These are phyloP conservation scores for Auanema sp. DNA, from an alignment of 2,888 invertebrate genomes.

Conservation along the genomic window DNA sequence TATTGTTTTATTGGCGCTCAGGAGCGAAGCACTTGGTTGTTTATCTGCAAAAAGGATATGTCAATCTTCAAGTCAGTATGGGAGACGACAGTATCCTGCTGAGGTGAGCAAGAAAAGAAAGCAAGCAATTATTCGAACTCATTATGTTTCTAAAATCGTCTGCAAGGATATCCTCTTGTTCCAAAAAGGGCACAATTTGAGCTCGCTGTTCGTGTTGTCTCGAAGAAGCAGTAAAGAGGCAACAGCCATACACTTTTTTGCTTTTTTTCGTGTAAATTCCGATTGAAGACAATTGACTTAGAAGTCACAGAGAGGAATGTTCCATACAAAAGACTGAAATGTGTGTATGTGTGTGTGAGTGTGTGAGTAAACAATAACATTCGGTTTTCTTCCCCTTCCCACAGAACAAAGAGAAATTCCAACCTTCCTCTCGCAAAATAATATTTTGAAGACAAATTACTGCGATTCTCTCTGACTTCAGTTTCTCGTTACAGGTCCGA, in stretches of 20 bases:
- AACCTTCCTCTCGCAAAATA: neutral
- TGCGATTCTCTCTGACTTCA: neutral
- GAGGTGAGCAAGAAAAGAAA: slow-evolving; percentile 18
- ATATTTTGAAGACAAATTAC: neutral
- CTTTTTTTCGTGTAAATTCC: no score
- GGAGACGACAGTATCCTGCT: slow-evolving; percentile 34
- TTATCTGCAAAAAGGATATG: slow-evolving; percentile 31
- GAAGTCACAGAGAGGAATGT: no score
- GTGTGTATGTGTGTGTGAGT: no score
- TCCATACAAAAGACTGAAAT: no score
- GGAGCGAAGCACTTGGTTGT: slow-evolving; percentile 29
- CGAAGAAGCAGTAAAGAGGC: neutral
- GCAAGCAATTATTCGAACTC: neutral
- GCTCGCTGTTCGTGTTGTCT: neutral
- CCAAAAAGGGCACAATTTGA: neutral
- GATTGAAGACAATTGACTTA: no score
- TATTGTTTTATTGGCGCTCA: slow-evolving; percentile 40
- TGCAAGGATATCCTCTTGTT: neutral
- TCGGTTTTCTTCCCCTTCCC: neutral
- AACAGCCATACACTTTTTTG: no score
- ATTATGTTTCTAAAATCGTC: no score
- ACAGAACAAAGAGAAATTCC: neutral
- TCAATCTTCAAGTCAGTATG: slow-evolving; percentile 35
- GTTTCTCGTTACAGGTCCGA: slow-evolving; percentile 41
- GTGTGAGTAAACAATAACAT: no score